Conservation (phyloP, 2,113 vertebrate species). For the Lophotis ruficrista region DNA sequence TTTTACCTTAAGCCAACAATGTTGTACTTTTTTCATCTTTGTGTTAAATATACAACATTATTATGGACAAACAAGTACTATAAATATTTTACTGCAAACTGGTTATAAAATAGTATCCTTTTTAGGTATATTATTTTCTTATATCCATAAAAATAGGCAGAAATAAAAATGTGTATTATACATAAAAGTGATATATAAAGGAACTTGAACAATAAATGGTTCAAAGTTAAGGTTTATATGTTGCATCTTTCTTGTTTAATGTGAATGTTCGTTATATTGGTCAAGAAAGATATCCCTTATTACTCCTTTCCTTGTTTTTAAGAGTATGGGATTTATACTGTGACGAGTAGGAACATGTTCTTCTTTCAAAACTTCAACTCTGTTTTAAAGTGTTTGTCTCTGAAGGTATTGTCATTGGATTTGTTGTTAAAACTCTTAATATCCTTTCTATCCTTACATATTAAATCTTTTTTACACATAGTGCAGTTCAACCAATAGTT, state of each 20-base stretch:
- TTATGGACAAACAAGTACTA: constrained; percentile 9
- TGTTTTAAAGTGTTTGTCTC: background rate
- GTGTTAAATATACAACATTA: constrained; percentile 42
- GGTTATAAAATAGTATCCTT: background rate
- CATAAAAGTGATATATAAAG: background rate
- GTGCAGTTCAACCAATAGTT: background rate
- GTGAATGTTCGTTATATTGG: background rate
- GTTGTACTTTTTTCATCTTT: constrained; percentile 1
- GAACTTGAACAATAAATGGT: background rate
- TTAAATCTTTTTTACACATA: background rate
- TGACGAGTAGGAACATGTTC: background rate
- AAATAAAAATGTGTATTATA: background rate
- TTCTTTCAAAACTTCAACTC: background rate
- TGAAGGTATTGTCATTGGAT: background rate
- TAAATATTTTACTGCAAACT: constrained; percentile 11
- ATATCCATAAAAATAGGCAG: background rate
- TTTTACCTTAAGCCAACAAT: constrained; percentile 48
- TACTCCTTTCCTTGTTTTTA: background rate
- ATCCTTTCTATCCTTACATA: background rate
- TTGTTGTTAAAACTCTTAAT: background rate
- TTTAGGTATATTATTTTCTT: background rate
- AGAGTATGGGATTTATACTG: background rate
- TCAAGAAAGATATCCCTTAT: background rate
- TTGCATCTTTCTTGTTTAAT: background rate
- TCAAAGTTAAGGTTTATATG: background rate